These are phyloP conservation scores for Osedax frankpressi DNA, from an alignment of 2,888 invertebrate genomes.

Conservation along the genomic window DNA sequence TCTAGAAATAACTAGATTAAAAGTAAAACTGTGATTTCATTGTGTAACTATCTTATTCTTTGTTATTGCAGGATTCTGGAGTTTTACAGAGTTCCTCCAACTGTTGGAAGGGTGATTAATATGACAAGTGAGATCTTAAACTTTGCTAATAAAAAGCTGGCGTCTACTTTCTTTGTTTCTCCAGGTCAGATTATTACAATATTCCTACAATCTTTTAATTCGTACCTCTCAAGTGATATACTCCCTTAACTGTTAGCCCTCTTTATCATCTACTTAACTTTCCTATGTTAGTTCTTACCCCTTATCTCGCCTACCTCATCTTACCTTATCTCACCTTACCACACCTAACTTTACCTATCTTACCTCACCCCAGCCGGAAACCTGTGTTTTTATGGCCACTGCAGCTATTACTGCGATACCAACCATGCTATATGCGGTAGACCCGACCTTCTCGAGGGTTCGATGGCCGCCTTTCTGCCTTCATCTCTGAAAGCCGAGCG, in stretches of 20 bases:
- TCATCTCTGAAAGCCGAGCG: neutral
- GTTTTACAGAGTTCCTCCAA: slow-evolving; percentile 87
- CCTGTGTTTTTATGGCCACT: slow-evolving; percentile 49
- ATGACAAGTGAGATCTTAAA: slow-evolving; percentile 82
- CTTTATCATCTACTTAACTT: too few relatives aligned
- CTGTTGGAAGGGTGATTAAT: slow-evolving; percentile 78
- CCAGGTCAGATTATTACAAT: too few relatives aligned
- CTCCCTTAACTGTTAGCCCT: too few relatives aligned
- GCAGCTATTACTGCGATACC: slow-evolving; percentile 53
- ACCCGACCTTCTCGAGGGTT: slow-evolving; percentile 87
- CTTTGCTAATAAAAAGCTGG: slow-evolving; percentile 65
- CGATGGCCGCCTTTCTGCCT: slow-evolving; percentile 77
- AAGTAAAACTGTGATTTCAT: too few relatives aligned
- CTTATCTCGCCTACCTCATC: too few relatives aligned
- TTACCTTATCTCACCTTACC: too few relatives aligned
- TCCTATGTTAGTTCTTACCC: too few relatives aligned
- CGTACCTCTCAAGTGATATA: too few relatives aligned
- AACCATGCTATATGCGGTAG: slow-evolving; percentile 77
- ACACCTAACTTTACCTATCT: too few relatives aligned
- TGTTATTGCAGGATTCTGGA: slow-evolving; percentile 62
- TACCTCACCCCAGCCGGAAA: slow-evolving; percentile 47
- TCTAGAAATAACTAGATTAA: too few relatives aligned
- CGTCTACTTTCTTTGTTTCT: slow-evolving; percentile 51
- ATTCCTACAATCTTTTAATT: too few relatives aligned
- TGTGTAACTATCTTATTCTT: too few relatives aligned